These are phyloP conservation scores for Gallinago jamesoni DNA, from an alignment of 2,113 vertebrate genomes.

Conservation along the genomic window DNA sequence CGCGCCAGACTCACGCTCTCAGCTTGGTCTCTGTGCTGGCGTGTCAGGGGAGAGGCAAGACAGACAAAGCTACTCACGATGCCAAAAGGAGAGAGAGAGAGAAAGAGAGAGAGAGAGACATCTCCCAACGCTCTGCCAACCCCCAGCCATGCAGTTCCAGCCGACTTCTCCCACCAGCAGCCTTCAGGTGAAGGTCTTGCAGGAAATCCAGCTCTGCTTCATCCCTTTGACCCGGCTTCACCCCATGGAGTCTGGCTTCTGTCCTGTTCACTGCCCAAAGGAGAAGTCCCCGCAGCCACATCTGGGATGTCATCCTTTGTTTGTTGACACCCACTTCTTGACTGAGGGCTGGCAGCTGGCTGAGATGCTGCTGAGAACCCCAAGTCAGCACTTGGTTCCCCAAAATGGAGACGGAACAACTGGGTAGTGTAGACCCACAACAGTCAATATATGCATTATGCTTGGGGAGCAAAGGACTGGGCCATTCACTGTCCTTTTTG, in stretches of 20 bases:
- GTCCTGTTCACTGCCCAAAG: background rate
- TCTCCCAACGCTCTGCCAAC: background rate
- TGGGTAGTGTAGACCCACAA: background rate
- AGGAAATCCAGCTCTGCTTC: background rate
- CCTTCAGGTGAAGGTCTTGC: background rate
- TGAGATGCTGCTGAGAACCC: background rate
- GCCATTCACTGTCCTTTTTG: background rate
- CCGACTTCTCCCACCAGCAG: background rate
- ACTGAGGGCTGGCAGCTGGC: background rate
- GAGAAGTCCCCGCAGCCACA: background rate
- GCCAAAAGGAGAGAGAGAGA: background rate
- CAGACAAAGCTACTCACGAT: background rate
- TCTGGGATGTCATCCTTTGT: background rate
- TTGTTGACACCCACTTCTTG: background rate
- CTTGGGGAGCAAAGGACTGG: background rate
- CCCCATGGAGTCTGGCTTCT: background rate
- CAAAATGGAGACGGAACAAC: background rate
- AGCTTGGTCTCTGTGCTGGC: background rate
- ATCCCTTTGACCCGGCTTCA: background rate
- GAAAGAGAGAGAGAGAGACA: background rate
- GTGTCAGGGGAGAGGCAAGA: background rate
- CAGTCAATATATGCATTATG: background rate
- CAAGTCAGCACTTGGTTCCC: background rate
- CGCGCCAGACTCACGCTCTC: rapidly evolving
- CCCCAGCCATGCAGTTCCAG: background rate